Evolutionary conservation across 2,888 invertebrate species (phyloP).

Genomic region (Callinectes sapidus): DNA sequence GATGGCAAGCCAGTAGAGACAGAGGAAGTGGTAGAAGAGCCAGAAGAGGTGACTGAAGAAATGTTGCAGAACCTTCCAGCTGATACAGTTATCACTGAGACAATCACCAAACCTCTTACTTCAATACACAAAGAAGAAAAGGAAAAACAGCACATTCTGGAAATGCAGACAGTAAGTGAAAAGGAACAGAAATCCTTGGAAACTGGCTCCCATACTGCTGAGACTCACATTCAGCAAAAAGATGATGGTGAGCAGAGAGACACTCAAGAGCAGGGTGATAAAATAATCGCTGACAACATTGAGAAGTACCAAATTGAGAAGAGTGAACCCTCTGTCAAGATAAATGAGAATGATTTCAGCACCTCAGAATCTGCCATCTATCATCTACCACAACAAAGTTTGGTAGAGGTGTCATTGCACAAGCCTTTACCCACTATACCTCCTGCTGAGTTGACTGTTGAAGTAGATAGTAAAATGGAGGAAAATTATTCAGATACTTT

Average conservation of each 20-base stretch:
- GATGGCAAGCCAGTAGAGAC: constrained; percentile 48
- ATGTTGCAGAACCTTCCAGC: constrained; percentile 31
- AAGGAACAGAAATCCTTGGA: neutral
- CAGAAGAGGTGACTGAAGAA: constrained; percentile 40
- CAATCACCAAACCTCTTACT: constrained; percentile 19
- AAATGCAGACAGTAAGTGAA: neutral
- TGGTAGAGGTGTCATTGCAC: neutral
- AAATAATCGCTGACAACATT: neutral
- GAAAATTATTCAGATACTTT: neutral
- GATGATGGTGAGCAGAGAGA: neutral
- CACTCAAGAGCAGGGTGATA: neutral
- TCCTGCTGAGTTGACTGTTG: neutral
- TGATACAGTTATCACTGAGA: constrained; percentile 41
- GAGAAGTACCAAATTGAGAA: neutral
- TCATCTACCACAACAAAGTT: neutral
- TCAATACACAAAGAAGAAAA: neutral
- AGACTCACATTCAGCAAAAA: neutral
- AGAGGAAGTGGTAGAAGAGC: constrained; percentile 41
- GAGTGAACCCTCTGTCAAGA: neutral
- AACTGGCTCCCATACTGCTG: neutral
- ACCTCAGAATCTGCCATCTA: neutral
- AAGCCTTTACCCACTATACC: neutral
- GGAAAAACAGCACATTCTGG: neutral
- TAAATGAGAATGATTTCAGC: neutral
- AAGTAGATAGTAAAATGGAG: neutral